phyloP scores from a whole-genome alignment of 2,113 vertebrate genomes.

The Cynopterus brachyotis region DNA sequence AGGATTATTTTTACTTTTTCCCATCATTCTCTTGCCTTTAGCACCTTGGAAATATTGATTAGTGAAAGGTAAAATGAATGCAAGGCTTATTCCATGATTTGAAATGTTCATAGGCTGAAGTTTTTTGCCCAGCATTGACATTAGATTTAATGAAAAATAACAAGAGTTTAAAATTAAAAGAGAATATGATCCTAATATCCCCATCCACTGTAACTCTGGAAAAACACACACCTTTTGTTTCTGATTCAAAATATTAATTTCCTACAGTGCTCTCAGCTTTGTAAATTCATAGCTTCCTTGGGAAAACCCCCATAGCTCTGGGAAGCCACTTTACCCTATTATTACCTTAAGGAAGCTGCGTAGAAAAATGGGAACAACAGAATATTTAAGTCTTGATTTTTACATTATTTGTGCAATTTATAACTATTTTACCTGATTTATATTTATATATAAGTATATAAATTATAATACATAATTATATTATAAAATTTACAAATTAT shows the following conservation, averaged over 20 bases:
- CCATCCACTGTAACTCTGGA: neutral
- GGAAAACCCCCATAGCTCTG: slow-evolving; percentile 49
- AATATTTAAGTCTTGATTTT: neutral
- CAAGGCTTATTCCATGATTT: neutral
- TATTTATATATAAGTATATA: neutral
- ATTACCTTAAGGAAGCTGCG: neutral
- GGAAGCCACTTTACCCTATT: neutral
- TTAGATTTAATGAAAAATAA: slow-evolving; percentile 14
- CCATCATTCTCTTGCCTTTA: neutral
- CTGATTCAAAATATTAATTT: slow-evolving; percentile 47
- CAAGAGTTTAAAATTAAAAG: neutral
- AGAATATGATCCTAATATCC: neutral
- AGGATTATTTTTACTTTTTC: neutral
- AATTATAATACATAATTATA: neutral
- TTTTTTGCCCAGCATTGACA: neutral
- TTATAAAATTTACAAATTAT: neutral
- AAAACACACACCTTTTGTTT: slow-evolving; percentile 52
- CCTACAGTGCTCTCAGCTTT: neutral
- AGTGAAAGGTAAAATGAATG: neutral
- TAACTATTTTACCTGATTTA: neutral
- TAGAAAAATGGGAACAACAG: neutral
- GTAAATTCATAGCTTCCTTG: slow-evolving; percentile 36
- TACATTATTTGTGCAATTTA: neutral
- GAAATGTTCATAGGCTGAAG: neutral
- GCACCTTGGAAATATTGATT: neutral